Evolutionary conservation across 64 coral and sea anemone species (phyloP), one percentile per base, ranked within the genome.

Genomic region (Montipora sp.): DNA sequence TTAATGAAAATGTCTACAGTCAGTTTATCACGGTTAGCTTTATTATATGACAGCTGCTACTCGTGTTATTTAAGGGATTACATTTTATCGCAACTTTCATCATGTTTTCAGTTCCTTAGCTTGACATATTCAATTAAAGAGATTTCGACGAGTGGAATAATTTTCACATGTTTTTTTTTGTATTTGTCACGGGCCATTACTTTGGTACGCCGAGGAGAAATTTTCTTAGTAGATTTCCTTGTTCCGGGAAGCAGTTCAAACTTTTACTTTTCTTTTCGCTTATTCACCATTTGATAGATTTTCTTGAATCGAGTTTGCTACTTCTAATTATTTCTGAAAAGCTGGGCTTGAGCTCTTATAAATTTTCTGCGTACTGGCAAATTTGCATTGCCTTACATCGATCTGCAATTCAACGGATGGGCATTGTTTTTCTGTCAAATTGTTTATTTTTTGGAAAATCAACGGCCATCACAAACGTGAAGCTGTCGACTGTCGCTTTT

Each of bases 361-460:
- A 72, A 85, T 48, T 48, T 50, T 43, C 44, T 68, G 44, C 82
- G 7, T 57, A 57, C 53, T 57, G 5, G 46, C 82, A 51, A 85
- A 84, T 84, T 84, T 84, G 60, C 81, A 84, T 84, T 68, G 81
- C 81, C 50, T 85, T 49, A 18, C 82, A 72, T 70, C 65, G 65
- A 47, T 49, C 46, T 47, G 81, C 61, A 48, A 84, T 70, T 84
- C 43, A 84, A 71, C 3, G 61, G 15, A n/a, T 3, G 2, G 16
- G 60, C 65, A 85, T 85, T 85, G 82, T 85, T 0, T 50, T 4
- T 20, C 82, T 85, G 82, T 72, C 82, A 70, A 18, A 47, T 3
- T 85, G 65, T 85, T 85, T 85, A 48, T 72, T 2, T 68, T 45
- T n/a, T 14, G 8, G 36, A 50, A 85, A 85, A 85, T 85, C 68